Base-by-base conservation (phyloP, 2,888 invertebrate species). In the Torymus aiolomorphi region DNA sequence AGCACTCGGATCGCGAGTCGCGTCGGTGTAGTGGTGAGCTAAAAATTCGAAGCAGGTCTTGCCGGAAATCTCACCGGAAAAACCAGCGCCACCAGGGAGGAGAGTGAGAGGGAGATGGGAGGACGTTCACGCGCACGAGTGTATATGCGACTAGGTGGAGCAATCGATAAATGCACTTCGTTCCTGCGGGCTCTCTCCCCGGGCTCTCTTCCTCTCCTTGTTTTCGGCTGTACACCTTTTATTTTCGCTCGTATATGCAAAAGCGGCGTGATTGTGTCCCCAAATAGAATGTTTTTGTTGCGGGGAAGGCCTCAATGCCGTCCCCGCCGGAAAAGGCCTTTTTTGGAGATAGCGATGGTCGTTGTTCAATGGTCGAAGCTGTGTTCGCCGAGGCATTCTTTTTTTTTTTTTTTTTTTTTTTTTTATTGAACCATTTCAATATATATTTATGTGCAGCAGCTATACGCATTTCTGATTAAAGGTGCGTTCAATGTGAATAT, bases 161-260 rank as follows among this genome's bases (percentile, higher is more conserved):
- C 69, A 76, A 76, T 76, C 76, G 70, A 76, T 70, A 76, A 69
- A 69, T 69, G 70, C 76, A 63, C 67, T 70, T 63, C 42, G 42
- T 42, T 42, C 51, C 52, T 51, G 12, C 11, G 63, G 14, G 16
- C 54, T 62, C n/a, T 16, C 67, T 20, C 51, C 42, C 42, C 42
- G 42, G 8, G 8, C 42, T 42, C 42, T 42, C 42, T 42, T 10
- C 8, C 42, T 42, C 42, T 65, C 13, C 56, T 65, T 63, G 16
- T 65, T 65, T 66, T 24, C 16, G 69, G 5, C 66, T n/a, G n/a
- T 18, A 42, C 8, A 42, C 56, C 56, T 69, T 69, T 69, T 62
- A 12, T 18, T 49, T 20, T 31, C 14, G 49, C 18, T 13, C 63
- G 42, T 5, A 8, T 42, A 8, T 42, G 42, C n/a, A 31, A 42